Percentiles rank a stretch among this genome's conserved stretches.
These are phyloP conservation scores for Paraescarpia echinospica DNA, from an alignment of 1,140 invertebrate species.

Conservation along the genomic window DNA sequence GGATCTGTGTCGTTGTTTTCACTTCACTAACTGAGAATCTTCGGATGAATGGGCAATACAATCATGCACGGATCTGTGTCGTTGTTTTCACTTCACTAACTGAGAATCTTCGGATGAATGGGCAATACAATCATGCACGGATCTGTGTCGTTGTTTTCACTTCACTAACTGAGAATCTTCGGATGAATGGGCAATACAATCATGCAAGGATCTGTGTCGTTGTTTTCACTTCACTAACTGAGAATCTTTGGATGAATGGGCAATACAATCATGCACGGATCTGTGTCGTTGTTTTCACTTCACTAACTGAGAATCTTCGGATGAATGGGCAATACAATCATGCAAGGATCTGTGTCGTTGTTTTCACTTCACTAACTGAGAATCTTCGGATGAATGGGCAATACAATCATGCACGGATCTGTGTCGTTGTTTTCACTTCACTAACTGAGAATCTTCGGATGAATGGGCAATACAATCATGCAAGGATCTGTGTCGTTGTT, in stretches of 20 bases:
- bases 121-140: background rate
- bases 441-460: slow-evolving; percentile 9
- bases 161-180: slow-evolving; percentile 14
- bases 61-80: background rate
- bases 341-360: background rate
- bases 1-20: background rate
- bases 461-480: background rate
- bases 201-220: background rate
- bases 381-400: background rate
- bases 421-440: too few species aligned
- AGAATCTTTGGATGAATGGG: slow-evolving; percentile 7
- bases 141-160: too few species aligned
- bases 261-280: background rate
- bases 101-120: slow-evolving; percentile 11
- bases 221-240: background rate
- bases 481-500: background rate
- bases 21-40: slow-evolving; percentile 6
- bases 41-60: background rate
- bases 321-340: background rate
- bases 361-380: background rate
- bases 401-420: background rate
- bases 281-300: too few species aligned
- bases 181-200: background rate
- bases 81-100: too few species aligned
- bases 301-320: slow-evolving; percentile 11